Evolutionary conservation across 1,140 invertebrate species (phyloP).

Genomic region (Choristoneura fumiferana): DNA sequence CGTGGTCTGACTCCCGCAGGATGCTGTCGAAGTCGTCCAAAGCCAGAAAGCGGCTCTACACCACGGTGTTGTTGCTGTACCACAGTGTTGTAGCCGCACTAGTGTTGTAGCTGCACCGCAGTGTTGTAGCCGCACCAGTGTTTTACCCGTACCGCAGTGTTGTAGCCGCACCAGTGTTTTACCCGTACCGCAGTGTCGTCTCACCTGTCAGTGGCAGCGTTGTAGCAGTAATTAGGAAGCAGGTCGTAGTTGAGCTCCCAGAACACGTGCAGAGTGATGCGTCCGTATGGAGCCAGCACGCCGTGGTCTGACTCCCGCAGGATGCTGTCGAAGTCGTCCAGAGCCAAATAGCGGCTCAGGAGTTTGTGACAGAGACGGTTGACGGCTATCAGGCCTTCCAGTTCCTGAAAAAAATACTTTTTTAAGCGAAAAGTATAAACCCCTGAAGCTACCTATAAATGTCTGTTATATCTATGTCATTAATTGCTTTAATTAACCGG

Average conservation of each 20-base stretch:
- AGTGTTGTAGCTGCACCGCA: no score
- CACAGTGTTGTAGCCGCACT: no score
- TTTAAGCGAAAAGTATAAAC: no score
- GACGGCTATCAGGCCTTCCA: slow-evolving; percentile 95
- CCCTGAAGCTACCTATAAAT: no score
- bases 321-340: slow-evolving; percentile 98
- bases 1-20: no score
- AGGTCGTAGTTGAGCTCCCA: slow-evolving; percentile 99
- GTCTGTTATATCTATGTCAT: no score
- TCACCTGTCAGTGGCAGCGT: slow-evolving; percentile 97
- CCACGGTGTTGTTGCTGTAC: no score
- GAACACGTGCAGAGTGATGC: slow-evolving; percentile 98
- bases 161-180: slow-evolving; percentile 17
- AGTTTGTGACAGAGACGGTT: slow-evolving; percentile 97
- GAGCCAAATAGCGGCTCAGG: slow-evolving; percentile 91
- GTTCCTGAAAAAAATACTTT: slow-evolving; percentile 88
- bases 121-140: no score
- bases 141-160: no score
- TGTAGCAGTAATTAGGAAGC: slow-evolving; percentile 98
- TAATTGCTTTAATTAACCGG: no score
- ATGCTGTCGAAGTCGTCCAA: no score
- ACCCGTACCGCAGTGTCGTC: neutral
- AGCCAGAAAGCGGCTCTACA: no score
- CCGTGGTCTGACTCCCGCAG: slow-evolving; percentile 98
- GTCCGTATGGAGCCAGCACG: slow-evolving; percentile 96